Base-by-base conservation (phyloP, 2,113 vertebrate species). In the Oxygymnocypris stewartii region DNA sequence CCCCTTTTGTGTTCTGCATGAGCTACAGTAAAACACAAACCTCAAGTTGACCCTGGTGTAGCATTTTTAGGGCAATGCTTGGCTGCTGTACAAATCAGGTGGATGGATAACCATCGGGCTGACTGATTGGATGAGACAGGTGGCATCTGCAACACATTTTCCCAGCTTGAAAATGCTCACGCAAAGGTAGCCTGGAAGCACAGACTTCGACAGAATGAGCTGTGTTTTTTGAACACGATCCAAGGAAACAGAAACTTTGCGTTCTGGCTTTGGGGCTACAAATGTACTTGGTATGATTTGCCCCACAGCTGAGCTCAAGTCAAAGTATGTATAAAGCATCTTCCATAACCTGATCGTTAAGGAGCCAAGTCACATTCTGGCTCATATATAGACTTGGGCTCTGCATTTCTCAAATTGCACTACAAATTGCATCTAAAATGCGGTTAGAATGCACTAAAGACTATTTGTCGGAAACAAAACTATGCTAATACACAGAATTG, bases 101-200 rank as follows among this genome's bases (percentile, higher is more conserved):
- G 86, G 77, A 88, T 49, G 84, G 78, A 44, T 85, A 85, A 87
- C 54, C 57, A 23, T 80, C 10, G 1, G 20, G 14, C 74, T 89
- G 89, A 90, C 23, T 82, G 88, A 89, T 90, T 90, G 90, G 87
- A 49, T 67, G 25, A 76, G 90, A 88, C 90, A 83, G 75, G 57
- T 80, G 71, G 85, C 89, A 90, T 90, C 89, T 90, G 89, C 87
- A 76, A 85, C 87, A 85, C 76, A 90, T 90, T 89, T 90, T 85
- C 90, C 42, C 59, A 87, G 88, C 87, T 79, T 79, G 85, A 79
- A 87, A 88, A 80, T 67, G 85, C 84, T 76, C 85, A 86, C 73
- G 85, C 79, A 79, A 84, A 82, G 57, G 79, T 81, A 89, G 87
- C 88, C 82, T 87, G 88, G 82, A 89, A 85, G 87, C 74, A 37